phyloP scores from a whole-genome alignment of 2,888 invertebrate genomes.

The Athrips mouffetella region DNA sequence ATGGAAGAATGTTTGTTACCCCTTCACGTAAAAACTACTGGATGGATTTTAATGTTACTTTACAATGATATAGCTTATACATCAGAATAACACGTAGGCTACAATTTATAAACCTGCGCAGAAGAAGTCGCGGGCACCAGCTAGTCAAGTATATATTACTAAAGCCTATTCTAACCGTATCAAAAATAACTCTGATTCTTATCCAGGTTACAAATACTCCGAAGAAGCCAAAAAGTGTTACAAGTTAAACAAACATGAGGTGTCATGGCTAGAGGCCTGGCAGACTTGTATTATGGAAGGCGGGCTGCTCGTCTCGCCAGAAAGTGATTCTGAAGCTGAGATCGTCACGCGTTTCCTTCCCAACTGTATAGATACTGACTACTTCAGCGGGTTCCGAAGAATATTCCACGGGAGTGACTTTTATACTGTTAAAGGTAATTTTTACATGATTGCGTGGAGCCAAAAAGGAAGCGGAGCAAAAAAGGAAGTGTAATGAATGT shows the following conservation, averaged over 20 bases:
- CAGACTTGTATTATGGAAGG: conserved; percentile 34
- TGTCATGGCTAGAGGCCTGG: conserved; percentile 28
- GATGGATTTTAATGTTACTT: too few relatives aligned
- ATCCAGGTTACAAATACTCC: conserved; percentile 29
- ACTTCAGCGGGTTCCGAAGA: not conserved
- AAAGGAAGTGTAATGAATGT: too few relatives aligned
- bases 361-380: not conserved
- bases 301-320: conserved; percentile 22
- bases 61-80: too few relatives aligned
- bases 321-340: conserved; percentile 17
- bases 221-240: conserved; percentile 30
- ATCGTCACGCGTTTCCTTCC: too few relatives aligned
- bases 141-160: not conserved
- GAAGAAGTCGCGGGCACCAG: too few relatives aligned
- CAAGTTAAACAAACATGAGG: conserved; percentile 25
- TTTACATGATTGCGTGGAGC: too few relatives aligned
- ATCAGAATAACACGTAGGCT: too few relatives aligned
- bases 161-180: not conserved
- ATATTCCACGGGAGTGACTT: not conserved
- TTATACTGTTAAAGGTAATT: not conserved
- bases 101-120: too few relatives aligned
- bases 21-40: too few relatives aligned
- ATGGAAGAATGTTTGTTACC: too few relatives aligned
- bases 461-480: too few relatives aligned
- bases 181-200: conserved; percentile 3